Evolutionary conservation across 92 coral and sea anemone genomes (phyloP).

Genomic region (Chrysogorgia sp.): DNA sequence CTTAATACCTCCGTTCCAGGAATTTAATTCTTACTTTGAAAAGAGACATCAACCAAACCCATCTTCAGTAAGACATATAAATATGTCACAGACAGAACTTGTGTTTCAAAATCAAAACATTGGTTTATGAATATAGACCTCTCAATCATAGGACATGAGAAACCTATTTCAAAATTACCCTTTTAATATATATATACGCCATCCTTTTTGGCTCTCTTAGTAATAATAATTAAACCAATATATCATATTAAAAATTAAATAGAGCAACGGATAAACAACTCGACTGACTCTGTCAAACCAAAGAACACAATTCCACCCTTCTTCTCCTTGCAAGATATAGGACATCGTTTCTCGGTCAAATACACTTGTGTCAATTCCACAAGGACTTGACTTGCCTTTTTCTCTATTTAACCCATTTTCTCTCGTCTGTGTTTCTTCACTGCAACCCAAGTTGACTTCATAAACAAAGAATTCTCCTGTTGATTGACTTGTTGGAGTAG

Average conservation of each 20-base stretch:
- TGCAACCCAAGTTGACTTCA: background rate
- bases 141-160: too few relatives aligned
- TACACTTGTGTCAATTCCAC: background rate
- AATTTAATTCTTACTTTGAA: too few relatives aligned
- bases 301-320: conserved; percentile 6
- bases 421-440: background rate
- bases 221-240: conserved; percentile 11
- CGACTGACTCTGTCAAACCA: conserved; percentile 26
- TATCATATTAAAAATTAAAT: background rate
- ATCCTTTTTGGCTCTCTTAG: background rate
- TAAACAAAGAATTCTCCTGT: too few relatives aligned
- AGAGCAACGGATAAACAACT: conserved; percentile 5
- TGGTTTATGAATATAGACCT: too few relatives aligned
- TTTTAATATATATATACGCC: too few relatives aligned
- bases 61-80: too few relatives aligned
- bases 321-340: background rate
- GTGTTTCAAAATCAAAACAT: too few relatives aligned
- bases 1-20: too few relatives aligned
- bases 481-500: too few relatives aligned
- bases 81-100: too few relatives aligned
- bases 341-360: conserved; percentile 16
- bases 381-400: background rate
- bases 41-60: too few relatives aligned
- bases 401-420: background rate
- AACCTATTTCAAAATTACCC: too few relatives aligned